Evolutionary conservation across 2,797 vertebrate species (phyloP).

Genomic region (Tangara arthus): DNA sequence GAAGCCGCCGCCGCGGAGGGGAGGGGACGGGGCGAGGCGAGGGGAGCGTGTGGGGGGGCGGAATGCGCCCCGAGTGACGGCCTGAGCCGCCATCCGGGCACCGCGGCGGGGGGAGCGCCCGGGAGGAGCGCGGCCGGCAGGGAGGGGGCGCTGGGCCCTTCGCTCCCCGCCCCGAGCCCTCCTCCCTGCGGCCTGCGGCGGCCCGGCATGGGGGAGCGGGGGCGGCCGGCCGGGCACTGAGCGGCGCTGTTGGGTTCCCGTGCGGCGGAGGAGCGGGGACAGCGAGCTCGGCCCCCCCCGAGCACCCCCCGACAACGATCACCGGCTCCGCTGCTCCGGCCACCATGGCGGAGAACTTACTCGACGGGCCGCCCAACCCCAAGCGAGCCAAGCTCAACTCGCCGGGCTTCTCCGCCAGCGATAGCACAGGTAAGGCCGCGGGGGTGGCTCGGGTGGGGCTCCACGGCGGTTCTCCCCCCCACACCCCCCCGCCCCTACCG

Average conservation of each 20-base stretch:
- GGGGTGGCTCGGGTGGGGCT: not conserved
- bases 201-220: constrained; percentile 62
- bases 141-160: constrained; percentile 71
- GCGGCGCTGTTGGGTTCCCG: constrained; percentile 85
- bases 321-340: constrained; percentile 44
- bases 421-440: constrained; percentile 90
- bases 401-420: constrained; percentile 90
- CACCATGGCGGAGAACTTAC: constrained; percentile 95
- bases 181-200: constrained; percentile 57
- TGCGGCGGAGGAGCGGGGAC: constrained; percentile 43
- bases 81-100: constrained; percentile 64
- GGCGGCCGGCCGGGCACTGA: constrained; percentile 80
- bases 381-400: constrained; percentile 96
- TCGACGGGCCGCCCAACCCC: constrained; percentile 94
- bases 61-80: constrained; percentile 49
- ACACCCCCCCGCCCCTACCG: not conserved
- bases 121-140: constrained; percentile 65
- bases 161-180: constrained; percentile 44
- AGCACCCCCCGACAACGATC: not conserved
- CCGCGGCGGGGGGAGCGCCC: constrained; percentile 62
- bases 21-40: constrained; percentile 54
- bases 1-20: constrained; percentile 49
- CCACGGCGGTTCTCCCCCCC: not conserved
- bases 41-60: constrained; percentile 54
- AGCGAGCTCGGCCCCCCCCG: not conserved